Conservation (phyloP, 2,888 invertebrate genomes). For the Drosophila fungiperda region DNA sequence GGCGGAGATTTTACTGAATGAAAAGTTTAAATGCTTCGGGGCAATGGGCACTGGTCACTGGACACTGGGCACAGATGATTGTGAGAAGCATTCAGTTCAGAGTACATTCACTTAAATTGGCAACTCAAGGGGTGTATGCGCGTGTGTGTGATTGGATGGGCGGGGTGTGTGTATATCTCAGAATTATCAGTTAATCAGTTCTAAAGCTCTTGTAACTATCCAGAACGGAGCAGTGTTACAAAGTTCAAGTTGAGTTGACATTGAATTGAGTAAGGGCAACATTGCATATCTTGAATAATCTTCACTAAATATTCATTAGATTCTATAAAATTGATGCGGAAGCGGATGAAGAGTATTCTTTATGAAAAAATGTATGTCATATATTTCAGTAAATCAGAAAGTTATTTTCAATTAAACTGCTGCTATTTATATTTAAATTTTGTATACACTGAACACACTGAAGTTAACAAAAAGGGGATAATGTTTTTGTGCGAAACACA, state of each 20-base stretch:
- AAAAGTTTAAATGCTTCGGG: constrained; percentile 35
- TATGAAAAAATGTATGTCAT: neutral
- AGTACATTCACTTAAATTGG: constrained; percentile 75
- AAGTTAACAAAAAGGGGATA: neutral
- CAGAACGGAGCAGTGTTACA: constrained; percentile 46
- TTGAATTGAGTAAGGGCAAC: constrained; percentile 47
- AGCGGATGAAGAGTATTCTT: neutral
- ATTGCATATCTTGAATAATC: neutral
- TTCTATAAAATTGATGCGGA: neutral
- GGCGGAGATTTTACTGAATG: constrained; percentile 53
- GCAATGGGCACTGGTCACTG: constrained; percentile 5
- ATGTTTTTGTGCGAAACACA: neutral
- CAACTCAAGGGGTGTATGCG: constrained; percentile 62
- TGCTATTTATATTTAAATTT: neutral
- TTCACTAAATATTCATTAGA: constrained; percentile 17
- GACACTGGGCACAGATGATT: constrained; percentile 59
- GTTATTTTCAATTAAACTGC: neutral
- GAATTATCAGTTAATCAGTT: constrained; percentile 52
- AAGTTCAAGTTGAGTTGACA: constrained; percentile 65
- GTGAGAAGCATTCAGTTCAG: constrained; percentile 65
- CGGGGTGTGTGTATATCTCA: constrained; percentile 29
- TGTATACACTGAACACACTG: neutral
- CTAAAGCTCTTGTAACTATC: constrained; percentile 43
- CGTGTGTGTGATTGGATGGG: constrained; percentile 17
- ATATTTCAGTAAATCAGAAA: neutral